Evolutionary conservation across 2,888 invertebrate genomes (phyloP).

Genomic region (Synanthedon tipuliformis): DNA sequence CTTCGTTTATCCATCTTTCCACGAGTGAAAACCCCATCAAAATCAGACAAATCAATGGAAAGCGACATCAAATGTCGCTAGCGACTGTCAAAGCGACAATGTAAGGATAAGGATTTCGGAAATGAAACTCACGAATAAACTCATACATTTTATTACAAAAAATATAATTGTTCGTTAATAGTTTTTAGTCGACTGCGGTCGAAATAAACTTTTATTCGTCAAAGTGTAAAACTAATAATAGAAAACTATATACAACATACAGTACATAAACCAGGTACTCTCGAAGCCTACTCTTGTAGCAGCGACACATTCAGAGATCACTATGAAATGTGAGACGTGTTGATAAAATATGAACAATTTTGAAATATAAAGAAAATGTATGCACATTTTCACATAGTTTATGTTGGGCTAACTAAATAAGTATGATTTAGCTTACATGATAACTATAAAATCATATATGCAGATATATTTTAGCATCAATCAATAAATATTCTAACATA

Average conservation of each 20-base stretch:
- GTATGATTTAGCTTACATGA: too few species aligned
- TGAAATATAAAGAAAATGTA: conserved; percentile 8
- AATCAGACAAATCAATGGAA: too few species aligned
- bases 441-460: too few species aligned
- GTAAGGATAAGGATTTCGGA: neutral
- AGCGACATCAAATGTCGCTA: too few species aligned
- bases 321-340: conserved; percentile 1
- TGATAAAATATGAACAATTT: neutral
- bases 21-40: too few species aligned
- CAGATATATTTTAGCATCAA: too few species aligned
- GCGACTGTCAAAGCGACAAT: too few species aligned
- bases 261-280: conserved; percentile 38
- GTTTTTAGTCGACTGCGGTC: conserved; percentile 65
- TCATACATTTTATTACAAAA: conserved; percentile 55
- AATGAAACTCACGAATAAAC: conserved; percentile 2
- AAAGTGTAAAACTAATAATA: conserved; percentile 31
- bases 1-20: too few species aligned
- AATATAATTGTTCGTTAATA: conserved; percentile 31
- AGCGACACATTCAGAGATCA: conserved; percentile 27
- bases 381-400: too few species aligned
- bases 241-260: conserved; percentile 45
- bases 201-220: conserved; percentile 48
- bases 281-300: conserved; percentile 16
- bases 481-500: too few species aligned
- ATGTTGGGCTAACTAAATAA: too few species aligned